phyloP scores from a whole-genome alignment of 1,140 invertebrate genomes.

The Leptopilina clavipes region DNA sequence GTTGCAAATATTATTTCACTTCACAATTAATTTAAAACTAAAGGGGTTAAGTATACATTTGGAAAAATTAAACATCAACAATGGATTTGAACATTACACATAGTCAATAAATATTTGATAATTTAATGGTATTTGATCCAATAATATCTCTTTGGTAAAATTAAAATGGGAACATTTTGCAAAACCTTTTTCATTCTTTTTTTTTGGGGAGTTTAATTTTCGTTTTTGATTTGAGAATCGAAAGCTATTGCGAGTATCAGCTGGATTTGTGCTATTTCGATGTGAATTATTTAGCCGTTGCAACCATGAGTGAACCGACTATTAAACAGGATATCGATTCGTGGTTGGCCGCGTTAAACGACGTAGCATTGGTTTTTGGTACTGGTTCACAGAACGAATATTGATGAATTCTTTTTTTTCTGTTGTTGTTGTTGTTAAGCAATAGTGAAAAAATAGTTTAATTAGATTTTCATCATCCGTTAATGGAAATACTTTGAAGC shows the following conservation, averaged over 20 bases:
- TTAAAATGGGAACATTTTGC: neutral
- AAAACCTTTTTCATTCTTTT: neutral
- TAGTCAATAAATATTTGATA: too few species aligned
- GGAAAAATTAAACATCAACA: too few species aligned
- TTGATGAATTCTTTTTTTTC: neutral
- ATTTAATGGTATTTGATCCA: too few species aligned
- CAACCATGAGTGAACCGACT: constrained; percentile 49
- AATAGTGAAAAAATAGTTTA: neutral
- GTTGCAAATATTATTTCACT: too few species aligned
- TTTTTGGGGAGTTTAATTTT: constrained; percentile 5
- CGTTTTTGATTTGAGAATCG: neutral
- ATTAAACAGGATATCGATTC: constrained; percentile 66
- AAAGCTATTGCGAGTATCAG: constrained; percentile 1
- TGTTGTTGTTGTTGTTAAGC: neutral
- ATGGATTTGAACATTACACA: too few species aligned
- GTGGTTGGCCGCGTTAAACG: constrained; percentile 61
- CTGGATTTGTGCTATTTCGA: constrained; percentile 28
- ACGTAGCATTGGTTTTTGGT: constrained; percentile 25
- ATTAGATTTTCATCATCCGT: too few species aligned
- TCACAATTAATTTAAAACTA: too few species aligned
- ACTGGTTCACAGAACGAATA: neutral
- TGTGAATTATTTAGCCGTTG: constrained; percentile 61
- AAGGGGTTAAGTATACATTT: too few species aligned
- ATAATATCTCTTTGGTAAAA: too few species aligned
- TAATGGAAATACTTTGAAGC: too few species aligned